These are phyloP conservation scores for Triplophysa rosa DNA, from an alignment of 2,113 vertebrate genomes.

Conservation along the genomic window DNA sequence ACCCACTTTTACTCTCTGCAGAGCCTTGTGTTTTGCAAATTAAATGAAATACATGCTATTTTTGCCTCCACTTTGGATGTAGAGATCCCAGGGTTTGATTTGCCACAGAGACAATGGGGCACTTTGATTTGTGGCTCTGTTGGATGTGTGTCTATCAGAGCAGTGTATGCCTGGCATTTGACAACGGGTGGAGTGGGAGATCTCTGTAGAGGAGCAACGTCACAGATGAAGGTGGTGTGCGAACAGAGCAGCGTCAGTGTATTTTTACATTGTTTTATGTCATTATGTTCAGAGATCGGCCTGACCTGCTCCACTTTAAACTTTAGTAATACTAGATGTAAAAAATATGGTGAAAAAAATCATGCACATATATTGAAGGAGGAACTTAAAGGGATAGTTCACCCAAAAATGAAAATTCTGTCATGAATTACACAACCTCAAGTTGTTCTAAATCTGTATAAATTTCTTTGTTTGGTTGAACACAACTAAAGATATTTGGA, in stretches of 20 bases:
- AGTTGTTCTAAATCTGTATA: too few relatives aligned
- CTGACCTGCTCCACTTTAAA: too few relatives aligned
- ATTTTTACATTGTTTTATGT: neutral
- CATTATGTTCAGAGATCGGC: neutral
- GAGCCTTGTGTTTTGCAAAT: constrained; percentile 44
- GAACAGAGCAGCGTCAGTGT: constrained; percentile 47
- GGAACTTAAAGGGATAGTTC: too few relatives aligned
- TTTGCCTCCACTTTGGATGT: constrained; percentile 68
- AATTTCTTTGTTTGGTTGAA: too few relatives aligned
- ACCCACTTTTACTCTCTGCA: constrained; percentile 54
- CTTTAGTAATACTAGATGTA: neutral
- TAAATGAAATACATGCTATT: neutral
- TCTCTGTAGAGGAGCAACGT: constrained; percentile 60
- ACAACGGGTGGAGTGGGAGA: constrained; percentile 60
- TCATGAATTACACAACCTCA: too few relatives aligned
- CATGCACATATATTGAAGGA: too few relatives aligned
- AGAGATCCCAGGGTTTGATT: constrained; percentile 67
- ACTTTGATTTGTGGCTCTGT: constrained; percentile 59
- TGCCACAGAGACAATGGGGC: constrained; percentile 66
- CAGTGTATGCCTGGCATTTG: constrained; percentile 67
- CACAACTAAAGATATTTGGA: too few relatives aligned
- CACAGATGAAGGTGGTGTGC: constrained; percentile 59
- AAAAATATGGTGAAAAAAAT: neutral
- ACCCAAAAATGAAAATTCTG: too few relatives aligned
- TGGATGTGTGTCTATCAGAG: constrained; percentile 48